Evolutionary conservation across 2,888 invertebrate genomes (phyloP), one percentile per base, ranked within the genome.

Genomic region (Pseudococcus longispinus): DNA sequence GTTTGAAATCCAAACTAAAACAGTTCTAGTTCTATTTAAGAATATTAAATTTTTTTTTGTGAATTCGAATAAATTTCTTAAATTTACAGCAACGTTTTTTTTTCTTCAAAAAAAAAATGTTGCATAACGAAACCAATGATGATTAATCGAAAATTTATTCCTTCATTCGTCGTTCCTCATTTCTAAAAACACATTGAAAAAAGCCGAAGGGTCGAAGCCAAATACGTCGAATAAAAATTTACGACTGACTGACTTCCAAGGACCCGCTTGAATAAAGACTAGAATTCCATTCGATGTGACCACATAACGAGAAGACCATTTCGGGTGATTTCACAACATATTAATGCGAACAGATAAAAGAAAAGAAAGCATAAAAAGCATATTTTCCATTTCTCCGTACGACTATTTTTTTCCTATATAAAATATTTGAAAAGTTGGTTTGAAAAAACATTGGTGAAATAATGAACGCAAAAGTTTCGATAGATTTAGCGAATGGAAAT

Each of bases 401-500:
- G 20, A 60, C 8, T 15, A 60, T 11, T 70, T 70, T 70, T 70
- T 70, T 70, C 65, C 15, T 23, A 23, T 70, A 70, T 70, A 70
- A 70, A 70, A 70, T 70, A 29, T 29, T 29, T 26, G 70, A 20
- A 70, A 70, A 70, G 70, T 70, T 70, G 70, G 70, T 29, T 70
- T 70, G 70, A 29, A 70, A 70, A 70, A 70, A 70, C 29, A 70
- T 29, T 18, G 70, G 15, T 70, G 23, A 80, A 80, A 80, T 80
- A 80, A 80, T 80, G 77, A 80, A 80, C 20, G 77, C 77, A 42
- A 80, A 80, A 80, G 77, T 80, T 80, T 80, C 32, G 77, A 80
- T 80, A 80, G 42, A 80, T 80, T 80, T 80, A 80, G 77, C 42
- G 77, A 42, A 80, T 29, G 77, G 77, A 80, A 80, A 80, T 80